Evolutionary conservation across 1,140 invertebrate species (phyloP), one percentile per base, ranked within the genome.

Genomic region (Agrypnia vestita): DNA sequence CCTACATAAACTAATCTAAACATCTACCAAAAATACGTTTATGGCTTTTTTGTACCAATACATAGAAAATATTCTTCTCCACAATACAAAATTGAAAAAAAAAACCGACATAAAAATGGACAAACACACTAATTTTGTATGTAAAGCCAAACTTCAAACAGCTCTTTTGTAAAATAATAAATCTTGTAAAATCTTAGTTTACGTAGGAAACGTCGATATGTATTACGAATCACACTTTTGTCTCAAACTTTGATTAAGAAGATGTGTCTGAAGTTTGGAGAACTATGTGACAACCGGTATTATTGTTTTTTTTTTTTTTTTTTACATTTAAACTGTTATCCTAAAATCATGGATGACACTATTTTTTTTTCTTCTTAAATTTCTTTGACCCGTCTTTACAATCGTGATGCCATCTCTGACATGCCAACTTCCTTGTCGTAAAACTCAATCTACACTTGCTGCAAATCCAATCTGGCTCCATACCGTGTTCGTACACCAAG

Each of bases 391-490:
- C 35, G 19, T 10, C 3, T 35, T 44, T 64, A 13, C 61, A 64
- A 3, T 4, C 0, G 64, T 69, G 64, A 46, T 8, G n/a, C 64
- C 64, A 69, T 25, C 64, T 44, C 9, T 69, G 43, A 11, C 43
- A 69, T 15, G 64, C 15, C 44, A 69, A 69, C 17, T 69, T 69
- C 43, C 46, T 69, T 0, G 46, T 69, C 9, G 64, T 12, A 49
- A 47, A 69, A 8, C 0, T 4, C 17, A 11, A 10, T 8, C 17
- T 44, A 15, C 64, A 69, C 43, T 69, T 46, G 3, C n/a, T 17
- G 25, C 69, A 73, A 0, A 55, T 19, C 69, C 69, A 73, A 9
- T 73, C 69, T 4, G 69, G 69, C 3, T 73, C 69, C 9, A n/a
- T 13, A 8, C 69, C 49, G 4, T 73, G 69, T 9, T 17, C 47